A percentile compares a stretch with the other conserved stretches of the same genome.
phyloP scores from a whole-genome alignment of 2,797 vertebrate genomes.

The Anguilla megastoma region DNA sequence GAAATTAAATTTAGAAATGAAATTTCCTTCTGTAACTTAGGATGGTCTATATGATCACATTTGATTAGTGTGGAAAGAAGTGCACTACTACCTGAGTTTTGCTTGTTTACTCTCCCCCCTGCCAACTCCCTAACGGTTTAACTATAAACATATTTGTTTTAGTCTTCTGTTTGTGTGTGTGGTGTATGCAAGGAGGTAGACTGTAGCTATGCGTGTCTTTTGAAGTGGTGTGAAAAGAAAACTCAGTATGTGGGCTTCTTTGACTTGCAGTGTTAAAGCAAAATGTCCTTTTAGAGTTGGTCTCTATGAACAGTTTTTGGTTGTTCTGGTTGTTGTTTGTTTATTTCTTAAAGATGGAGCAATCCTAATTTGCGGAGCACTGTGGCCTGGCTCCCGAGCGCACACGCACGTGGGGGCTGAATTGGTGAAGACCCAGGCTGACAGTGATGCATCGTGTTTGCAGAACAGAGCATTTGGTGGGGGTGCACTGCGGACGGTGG shows the following conservation, averaged over 20 bases:
- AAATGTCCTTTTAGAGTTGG: neutral
- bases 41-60: neutral
- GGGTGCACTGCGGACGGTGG: neutral
- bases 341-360: constrained; percentile 29
- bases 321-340: neutral
- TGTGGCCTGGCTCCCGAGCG: constrained; percentile 1
- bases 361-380: constrained; percentile 36
- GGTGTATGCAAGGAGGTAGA: neutral
- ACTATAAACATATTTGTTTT: neutral
- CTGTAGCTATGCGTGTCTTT: neutral
- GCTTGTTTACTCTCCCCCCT: neutral
- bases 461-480: neutral
- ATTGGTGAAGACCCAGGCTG: constrained; percentile 24
- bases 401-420: constrained; percentile 27
- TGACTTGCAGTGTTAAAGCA: neutral
- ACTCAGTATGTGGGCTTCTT: neutral
- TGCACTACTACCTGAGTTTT: neutral
- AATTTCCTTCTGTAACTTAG: neutral
- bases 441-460: constrained; percentile 42
- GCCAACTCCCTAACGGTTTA: neutral
- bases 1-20: neutral
- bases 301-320: constrained; percentile 31
- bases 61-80: neutral
- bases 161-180: neutral
- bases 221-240: neutral